Evolutionary conservation across 37 sponge, comb jelly and placozoan genomes (phyloP).

Genomic region (Beroe ovata): DNA sequence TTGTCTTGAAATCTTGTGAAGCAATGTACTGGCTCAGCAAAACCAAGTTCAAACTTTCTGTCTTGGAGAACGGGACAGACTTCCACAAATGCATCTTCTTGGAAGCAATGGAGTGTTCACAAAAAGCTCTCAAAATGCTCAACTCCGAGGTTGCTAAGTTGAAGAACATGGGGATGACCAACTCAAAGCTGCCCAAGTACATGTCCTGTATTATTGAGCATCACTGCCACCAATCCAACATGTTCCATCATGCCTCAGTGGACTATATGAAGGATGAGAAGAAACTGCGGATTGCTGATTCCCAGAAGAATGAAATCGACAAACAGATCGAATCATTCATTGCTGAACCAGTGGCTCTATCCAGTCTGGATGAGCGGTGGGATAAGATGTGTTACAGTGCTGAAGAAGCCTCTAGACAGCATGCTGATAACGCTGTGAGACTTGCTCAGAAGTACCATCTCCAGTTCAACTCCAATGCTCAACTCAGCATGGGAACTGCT

Average conservation of each 20-base stretch:
- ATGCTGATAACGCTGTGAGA: slow-evolving; percentile 21
- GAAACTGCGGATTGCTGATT: slow-evolving; percentile 47
- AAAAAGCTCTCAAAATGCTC: slow-evolving; percentile 42
- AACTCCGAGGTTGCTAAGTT: background rate
- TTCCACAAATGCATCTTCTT: slow-evolving; percentile 65
- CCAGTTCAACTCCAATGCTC: slow-evolving; percentile 21
- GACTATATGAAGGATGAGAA: background rate
- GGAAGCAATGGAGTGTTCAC: slow-evolving; percentile 24
- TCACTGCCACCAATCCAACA: slow-evolving; percentile 24
- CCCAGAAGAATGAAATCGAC: slow-evolving; percentile 36
- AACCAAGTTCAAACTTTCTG: slow-evolving; percentile 21
- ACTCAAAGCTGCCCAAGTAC: slow-evolving; percentile 5
- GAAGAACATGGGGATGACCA: background rate
- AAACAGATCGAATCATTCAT: slow-evolving; percentile 39
- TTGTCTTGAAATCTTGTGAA: background rate
- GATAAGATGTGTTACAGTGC: slow-evolving; percentile 52
- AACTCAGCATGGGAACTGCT: slow-evolving; percentile 17
- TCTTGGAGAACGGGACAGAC: slow-evolving; percentile 43
- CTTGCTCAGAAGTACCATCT: slow-evolving; percentile 33
- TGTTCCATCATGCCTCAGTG: background rate
- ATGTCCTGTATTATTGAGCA: background rate
- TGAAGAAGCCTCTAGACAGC: background rate
- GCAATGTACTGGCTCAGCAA: slow-evolving; percentile 46
- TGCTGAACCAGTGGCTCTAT: slow-evolving; percentile 10
- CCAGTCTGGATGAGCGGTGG: slow-evolving; percentile 64